A percentile compares a stretch with the other conserved stretches of the same genome.
Evolutionary conservation across 2,888 invertebrate genomes (phyloP).

Genomic region (Bombyx huttoni): DNA sequence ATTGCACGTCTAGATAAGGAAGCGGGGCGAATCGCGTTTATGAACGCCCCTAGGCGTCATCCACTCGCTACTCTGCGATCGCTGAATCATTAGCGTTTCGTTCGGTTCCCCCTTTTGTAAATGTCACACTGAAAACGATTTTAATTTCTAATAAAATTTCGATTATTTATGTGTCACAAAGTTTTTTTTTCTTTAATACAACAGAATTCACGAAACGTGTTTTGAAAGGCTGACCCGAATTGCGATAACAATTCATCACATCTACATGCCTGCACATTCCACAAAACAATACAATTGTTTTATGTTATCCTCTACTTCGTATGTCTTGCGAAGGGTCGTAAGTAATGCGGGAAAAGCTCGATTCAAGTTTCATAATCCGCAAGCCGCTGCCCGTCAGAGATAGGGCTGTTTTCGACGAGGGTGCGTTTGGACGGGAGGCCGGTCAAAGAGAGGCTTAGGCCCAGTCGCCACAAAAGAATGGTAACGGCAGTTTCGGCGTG

Average conservation of each 20-base stretch:
- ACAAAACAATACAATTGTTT: not conserved
- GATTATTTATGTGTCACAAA: not conserved
- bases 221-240: not conserved
- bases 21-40: conserved; percentile 39
- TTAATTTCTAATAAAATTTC: conserved; percentile 6
- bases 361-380: conserved; percentile 53
- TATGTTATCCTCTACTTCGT: not conserved
- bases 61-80: conserved; percentile 7
- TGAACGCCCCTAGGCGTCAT: conserved; percentile 14
- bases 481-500: conserved; percentile 12
- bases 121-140: conserved; percentile 5
- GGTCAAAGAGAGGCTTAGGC: conserved; percentile 34
- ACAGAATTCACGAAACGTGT: not conserved
- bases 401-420: conserved; percentile 45
- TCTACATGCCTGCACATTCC: not conserved
- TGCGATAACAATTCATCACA: not conserved
- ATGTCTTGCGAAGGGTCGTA: conserved; percentile 6
- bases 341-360: conserved; percentile 23
- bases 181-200: not conserved
- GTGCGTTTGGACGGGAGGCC: conserved; percentile 25
- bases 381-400: conserved; percentile 49
- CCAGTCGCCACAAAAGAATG: conserved; percentile 31
- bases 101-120: conserved; percentile 11
- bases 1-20: conserved; percentile 53
- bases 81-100: conserved; percentile 6